Base-by-base conservation (phyloP, 2,113 vertebrate genomes). In the Saguinus imperator region DNA sequence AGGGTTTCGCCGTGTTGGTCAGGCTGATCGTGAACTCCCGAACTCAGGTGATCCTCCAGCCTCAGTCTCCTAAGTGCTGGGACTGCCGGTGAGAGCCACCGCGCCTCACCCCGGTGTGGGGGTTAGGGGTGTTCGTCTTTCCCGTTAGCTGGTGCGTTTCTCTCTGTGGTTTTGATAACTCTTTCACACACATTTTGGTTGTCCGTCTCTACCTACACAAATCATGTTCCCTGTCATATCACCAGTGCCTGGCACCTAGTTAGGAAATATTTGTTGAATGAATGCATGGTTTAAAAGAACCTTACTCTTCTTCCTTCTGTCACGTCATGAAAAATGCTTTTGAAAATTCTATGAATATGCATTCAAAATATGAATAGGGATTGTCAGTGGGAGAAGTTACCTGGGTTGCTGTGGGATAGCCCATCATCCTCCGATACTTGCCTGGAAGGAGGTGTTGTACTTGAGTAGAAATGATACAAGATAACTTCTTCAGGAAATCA, bases 401-500 rank as follows among this genome's bases (percentile, higher is more conserved):
- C 0, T 40, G 4, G 11, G 4, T 23, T 0, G 25, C n/a, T 20
- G 20, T 21, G 4, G 23, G 52, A 0, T 8, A 5, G 45, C 21
- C 48, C 6, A 0, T 16, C 40, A 7, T 21, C 73, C 79, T 70
- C 43, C 1, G 0, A 27, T 37, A 12, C 27, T 37, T 18, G n/a
- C 5, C 45, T 14, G 72, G 66, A 16, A 8, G 43, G 27, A 10
- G 23, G 35, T 1, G 0, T 3, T 0, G 14, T 2, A 4, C 50
- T 3, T 14, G 76, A 9, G 11, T 1, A 8, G 35, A 9, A 6
- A 8, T 2, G 48, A 2, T 18, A 4, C 3, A 29, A 11, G 61
- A 18, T 0, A 0, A 9, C 23, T 1, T 14, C 18, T 35, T 9
- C 4, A 12, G 57, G 48, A 73, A 5, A 5, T 9, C 0, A 66